Evolutionary conservation across 1,140 invertebrate genomes (phyloP).

Genomic region (Microplitis demolitor): DNA sequence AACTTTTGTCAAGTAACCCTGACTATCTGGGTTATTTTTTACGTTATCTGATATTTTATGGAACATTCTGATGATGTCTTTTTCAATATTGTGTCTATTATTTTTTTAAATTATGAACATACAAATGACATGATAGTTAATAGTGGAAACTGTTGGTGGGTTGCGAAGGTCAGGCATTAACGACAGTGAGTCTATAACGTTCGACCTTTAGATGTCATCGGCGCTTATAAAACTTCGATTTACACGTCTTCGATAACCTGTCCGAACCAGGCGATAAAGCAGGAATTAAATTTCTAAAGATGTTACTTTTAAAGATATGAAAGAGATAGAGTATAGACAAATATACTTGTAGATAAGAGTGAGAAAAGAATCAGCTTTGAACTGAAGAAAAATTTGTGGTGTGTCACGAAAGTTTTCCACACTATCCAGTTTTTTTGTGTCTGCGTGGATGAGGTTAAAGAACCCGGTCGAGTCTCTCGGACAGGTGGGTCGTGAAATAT

Average conservation of each 20-base stretch:
- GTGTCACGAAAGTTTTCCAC: background rate
- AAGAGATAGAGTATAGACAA: background rate
- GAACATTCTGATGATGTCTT: too few species aligned
- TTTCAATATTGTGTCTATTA: too few species aligned
- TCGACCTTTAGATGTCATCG: background rate
- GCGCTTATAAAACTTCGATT: background rate
- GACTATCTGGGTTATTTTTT: too few species aligned
- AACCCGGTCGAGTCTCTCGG: conserved; percentile 13
- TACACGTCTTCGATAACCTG: background rate
- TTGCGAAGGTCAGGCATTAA: too few species aligned
- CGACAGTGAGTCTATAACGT: too few species aligned
- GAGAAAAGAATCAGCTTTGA: background rate
- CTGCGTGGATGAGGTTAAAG: background rate
- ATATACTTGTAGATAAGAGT: background rate
- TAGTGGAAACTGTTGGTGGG: too few species aligned
- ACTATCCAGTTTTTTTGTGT: background rate
- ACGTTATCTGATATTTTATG: too few species aligned
- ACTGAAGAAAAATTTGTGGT: background rate
- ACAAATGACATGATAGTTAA: too few species aligned
- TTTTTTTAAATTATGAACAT: too few species aligned
- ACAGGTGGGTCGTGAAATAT: conserved; percentile 3
- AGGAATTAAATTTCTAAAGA: background rate
- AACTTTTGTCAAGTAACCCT: too few species aligned
- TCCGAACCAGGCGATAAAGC: conserved; percentile 1
- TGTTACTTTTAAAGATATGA: background rate